These are phyloP conservation scores for Australoheros scitulus DNA, from an alignment of 2,113 vertebrate genomes.

Conservation along the genomic window DNA sequence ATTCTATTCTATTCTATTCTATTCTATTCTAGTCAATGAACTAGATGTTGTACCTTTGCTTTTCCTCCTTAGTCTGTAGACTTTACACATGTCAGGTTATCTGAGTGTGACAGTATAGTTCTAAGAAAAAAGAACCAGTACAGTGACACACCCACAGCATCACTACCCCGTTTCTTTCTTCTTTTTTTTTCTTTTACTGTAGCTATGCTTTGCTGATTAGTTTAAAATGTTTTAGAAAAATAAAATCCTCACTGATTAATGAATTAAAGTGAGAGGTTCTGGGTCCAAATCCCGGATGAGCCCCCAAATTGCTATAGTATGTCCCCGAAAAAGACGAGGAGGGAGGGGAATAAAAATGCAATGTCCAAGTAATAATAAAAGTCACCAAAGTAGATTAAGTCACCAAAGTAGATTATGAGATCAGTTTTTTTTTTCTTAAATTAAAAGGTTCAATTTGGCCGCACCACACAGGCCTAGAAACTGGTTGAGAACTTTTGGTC, in stretches of 20 bases:
- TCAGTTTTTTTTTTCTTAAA: too few species aligned
- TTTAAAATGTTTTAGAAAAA: background rate
- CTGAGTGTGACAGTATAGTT: background rate
- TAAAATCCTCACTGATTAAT: constrained; percentile 6
- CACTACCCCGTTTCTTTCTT: background rate
- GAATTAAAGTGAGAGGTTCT: background rate
- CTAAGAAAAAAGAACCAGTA: background rate
- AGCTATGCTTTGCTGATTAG: constrained; percentile 3
- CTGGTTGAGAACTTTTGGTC: too few species aligned
- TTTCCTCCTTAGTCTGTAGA: background rate
- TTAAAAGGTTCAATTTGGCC: too few species aligned
- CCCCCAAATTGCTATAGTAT: too few species aligned
- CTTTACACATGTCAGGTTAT: background rate
- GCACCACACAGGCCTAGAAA: too few species aligned
- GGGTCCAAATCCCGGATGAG: background rate
- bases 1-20: too few species aligned
- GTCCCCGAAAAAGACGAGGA: too few species aligned
- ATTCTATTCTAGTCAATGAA: background rate
- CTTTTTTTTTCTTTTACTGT: background rate
- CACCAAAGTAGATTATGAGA: too few species aligned
- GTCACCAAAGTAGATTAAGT: too few species aligned
- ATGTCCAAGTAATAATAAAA: too few species aligned
- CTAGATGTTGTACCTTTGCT: background rate
- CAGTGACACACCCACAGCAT: background rate
- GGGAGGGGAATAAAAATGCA: too few species aligned